Base-by-base conservation (phyloP, 2,888 invertebrate genomes). In the Pollenia angustigena region DNA sequence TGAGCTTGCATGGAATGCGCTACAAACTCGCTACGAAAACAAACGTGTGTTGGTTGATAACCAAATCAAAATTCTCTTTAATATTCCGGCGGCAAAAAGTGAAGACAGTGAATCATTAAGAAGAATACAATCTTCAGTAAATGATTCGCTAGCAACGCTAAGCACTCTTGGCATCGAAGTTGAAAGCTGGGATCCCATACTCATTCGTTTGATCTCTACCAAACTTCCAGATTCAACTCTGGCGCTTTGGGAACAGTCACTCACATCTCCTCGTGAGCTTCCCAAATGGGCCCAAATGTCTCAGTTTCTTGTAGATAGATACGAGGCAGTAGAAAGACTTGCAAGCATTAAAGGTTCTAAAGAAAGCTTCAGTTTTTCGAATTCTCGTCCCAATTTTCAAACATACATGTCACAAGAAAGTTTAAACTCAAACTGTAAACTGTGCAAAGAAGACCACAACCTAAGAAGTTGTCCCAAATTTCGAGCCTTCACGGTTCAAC, bases 1-100 rank as follows among this genome's bases (percentile, higher is more conserved):
- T 11, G 40, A 48, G 12, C 23, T 62, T 10, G 75, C 62, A 16
- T 75, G 75, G 78, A 16, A 52, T 46, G 66, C 78, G 10, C 40
- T 76, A 6, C 18, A 66, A 23, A n/a, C 66, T 2, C 50, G 56
- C 14, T 78, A 78, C 9, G 23, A 64, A 23, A 66, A 66, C 16
- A 54, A 66, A 56, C 16, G 64, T 3, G 18, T 78, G 9, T 44
- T 78, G 1, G 54, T 66, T 0, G 52, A 78, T 23, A 54, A 78
- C 12, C 78, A 64, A 58, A 54, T 54, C 2, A 32, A 32, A 32
- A 32, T 32, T 32, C 3, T 32, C 32, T 32, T 32, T 32, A 32
- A 32, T 4, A 32, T 32, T 4, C 3, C 32, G 2, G 32, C 32
- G 2, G 32, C 32, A 32, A 32, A 32, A 32, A 32, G 32, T 4